These are phyloP conservation scores for Trichacis sp. DNA, from an alignment of 2,888 invertebrate species.

Conservation along the genomic window DNA sequence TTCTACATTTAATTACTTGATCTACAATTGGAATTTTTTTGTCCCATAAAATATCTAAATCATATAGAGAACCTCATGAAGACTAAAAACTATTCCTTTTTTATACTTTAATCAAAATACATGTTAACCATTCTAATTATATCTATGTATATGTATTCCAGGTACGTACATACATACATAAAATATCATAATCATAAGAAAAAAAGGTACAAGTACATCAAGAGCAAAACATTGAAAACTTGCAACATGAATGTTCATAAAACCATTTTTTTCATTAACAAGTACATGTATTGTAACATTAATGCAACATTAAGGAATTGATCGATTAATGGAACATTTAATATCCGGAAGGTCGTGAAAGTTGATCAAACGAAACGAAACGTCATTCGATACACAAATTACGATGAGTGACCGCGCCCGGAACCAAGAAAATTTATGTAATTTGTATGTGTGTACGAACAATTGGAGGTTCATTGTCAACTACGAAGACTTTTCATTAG, in stretches of 20 bases:
- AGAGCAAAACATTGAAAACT: slow-evolving; percentile 17
- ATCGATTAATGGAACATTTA: neutral
- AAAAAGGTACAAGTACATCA: slow-evolving; percentile 17
- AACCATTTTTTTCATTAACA: neutral
- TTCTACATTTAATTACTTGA: too few species aligned
- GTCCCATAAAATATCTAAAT: too few species aligned
- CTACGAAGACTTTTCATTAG: too few species aligned
- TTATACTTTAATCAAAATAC: too few species aligned
- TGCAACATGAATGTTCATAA: neutral
- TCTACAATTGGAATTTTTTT: too few species aligned
- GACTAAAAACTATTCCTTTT: too few species aligned
- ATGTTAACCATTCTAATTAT: too few species aligned
- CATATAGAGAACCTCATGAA: too few species aligned
- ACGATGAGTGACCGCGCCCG: slow-evolving; percentile 31
- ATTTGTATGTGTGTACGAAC: slow-evolving; percentile 43
- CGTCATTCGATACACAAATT: neutral
- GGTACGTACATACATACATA: slow-evolving; percentile 36
- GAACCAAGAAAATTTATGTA: slow-evolving; percentile 19
- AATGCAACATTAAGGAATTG: neutral
- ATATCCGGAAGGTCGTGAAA: neutral
- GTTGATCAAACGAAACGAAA: too few species aligned
- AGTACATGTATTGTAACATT: neutral
- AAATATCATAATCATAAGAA: slow-evolving; percentile 15
- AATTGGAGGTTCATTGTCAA: too few species aligned
- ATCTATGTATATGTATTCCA: slow-evolving; percentile 19